Evolutionary conservation across 2,888 invertebrate genomes (phyloP), one percentile per base, ranked within the genome.

Genomic region (Corbicula japonica): DNA sequence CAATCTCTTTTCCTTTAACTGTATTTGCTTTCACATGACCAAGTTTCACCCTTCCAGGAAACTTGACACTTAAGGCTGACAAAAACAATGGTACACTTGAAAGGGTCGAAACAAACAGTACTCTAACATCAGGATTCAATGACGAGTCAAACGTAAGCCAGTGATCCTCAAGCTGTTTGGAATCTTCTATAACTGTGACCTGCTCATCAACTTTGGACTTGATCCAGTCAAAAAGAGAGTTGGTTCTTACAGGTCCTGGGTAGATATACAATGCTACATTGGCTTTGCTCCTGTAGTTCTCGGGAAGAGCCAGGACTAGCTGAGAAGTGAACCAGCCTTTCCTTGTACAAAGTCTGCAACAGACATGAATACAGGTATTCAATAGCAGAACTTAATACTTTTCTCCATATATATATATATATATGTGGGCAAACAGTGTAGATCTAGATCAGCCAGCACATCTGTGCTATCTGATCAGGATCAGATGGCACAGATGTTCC

Each of bases 1-100:
- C 52, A 6, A 91, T 80, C 32, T 82, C 35, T 63, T 85, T 86
- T 26, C 85, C 88, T 54, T 86, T 74, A 28, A 70, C 61, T 1
- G 85, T 77, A 23, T 81, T 86, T 1, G 85, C 76, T 61, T 89
- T 84, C 12, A 92, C 86, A 12, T 86, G 83, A 18, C 94, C 94
- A 89, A 95, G 94, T 78, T 93, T 93, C 2, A 94, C 94, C 21
- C 94, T 90, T n/a, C 95, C 95, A 44, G 94, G 94, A 88, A 95
- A 95, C 84, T 94, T 94, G 1, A 94, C 94, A 78, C 94, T 94
- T 8, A 95, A 90, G 1, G 94, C 94, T n/a, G 95, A 94, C 68
- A 94, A 91, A 86, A 95, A 94, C 74, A 95, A 89, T 0, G 95
- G 95, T 5, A 94, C 93, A 63, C 93, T 92, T 5, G 92, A 78